Base-by-base conservation (phyloP, 2,888 invertebrate species). In the Neuroscelio doddi region DNA sequence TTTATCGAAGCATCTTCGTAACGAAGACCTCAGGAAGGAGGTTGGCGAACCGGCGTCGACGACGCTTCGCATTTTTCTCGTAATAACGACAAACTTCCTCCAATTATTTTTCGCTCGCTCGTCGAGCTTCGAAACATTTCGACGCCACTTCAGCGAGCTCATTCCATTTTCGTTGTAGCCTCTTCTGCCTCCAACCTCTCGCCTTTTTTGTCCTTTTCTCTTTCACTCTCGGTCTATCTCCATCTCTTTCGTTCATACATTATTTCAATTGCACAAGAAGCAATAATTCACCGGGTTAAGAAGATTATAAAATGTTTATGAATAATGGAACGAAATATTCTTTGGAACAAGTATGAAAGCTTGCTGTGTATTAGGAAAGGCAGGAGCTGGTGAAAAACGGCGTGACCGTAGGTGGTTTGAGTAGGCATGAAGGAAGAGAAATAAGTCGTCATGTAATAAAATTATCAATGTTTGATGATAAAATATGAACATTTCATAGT, bases 291-390 rank as follows among this genome's bases (percentile, higher is more conserved):
- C 65, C 69, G 62, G 59, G 68, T 70, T 78, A 78, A 80, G 78
- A 75, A 81, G 80, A 80, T 80, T 80, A 78, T 78, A 75, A 80
- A 79, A 76, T 79, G 76, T 80, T 77, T 78, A 80, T 79, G 80
- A 80, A 81, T 80, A 80, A 80, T 80, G 79, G 78, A 80, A 77
- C 74, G 69, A 71, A 73, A 73, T 74, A 72, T 76, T 76, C 73
- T 73, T 73, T 58, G 63, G 55, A 61, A 58, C 52, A 64, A 66
- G 62, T 67, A 42, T 42, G 46, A 51, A 61, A 57, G 61, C 59
- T 63, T 38, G 36, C 29, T 12, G 58, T 38, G 47, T 56, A 32
- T 56, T 36, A 45, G 17, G 21, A 16, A 24, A 12, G 39, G 41
- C 14, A 49, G 26, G 41, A 45, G 30, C 9, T 9, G 12, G 15